Base-by-base conservation (phyloP, 2,888 invertebrate genomes). In the Capitulum mitella region DNA sequence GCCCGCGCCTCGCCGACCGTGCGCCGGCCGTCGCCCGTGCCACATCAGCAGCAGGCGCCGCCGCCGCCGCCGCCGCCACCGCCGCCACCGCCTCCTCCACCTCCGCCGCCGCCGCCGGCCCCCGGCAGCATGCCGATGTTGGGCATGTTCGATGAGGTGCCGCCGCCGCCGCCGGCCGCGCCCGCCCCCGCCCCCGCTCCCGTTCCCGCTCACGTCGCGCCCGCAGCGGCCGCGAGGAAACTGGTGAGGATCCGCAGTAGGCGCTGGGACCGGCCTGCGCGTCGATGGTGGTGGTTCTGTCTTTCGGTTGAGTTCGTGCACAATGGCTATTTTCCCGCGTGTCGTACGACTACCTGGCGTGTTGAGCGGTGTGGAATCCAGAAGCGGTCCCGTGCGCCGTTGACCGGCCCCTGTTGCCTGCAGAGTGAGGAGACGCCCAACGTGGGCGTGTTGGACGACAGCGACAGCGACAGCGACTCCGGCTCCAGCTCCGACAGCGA, bases 121-220 rank as follows among this genome's bases (percentile, higher is more conserved):
- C 80, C 80, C 16, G 78, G 78, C 40, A 79, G 79, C 43, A 80
- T 80, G 80, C 80, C 80, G 16, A 77, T 78, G 29, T 46, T 80
- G 77, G 78, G 77, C 0, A 64, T 80, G 34, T 74, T 78, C 22
- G 80, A 79, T 19, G 51, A 78, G 46, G 78, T 37, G 70, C 70
- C 34, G 70, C 10, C 37, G 37, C 70, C 61, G 61, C 1, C 1
- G 61, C 10, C 61, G 10, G 32, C 61, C 32, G 10, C 32, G 61
- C 29, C 61, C 5, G 14, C 29, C 32, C n/a, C 29, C 8, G 32
- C 29, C 16, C 32, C 14, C 3, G 1, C 61, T 1, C 32, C 32
- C 1, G 32, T 12, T 32, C 14, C 61, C 58, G n/a, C n/a, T 22
- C 58, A 19, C 29, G 19, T 1, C 34, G 34, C 34, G 12, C 16